phyloP scores from a whole-genome alignment of 1,140 invertebrate genomes.

The Diachasma alloeum region DNA sequence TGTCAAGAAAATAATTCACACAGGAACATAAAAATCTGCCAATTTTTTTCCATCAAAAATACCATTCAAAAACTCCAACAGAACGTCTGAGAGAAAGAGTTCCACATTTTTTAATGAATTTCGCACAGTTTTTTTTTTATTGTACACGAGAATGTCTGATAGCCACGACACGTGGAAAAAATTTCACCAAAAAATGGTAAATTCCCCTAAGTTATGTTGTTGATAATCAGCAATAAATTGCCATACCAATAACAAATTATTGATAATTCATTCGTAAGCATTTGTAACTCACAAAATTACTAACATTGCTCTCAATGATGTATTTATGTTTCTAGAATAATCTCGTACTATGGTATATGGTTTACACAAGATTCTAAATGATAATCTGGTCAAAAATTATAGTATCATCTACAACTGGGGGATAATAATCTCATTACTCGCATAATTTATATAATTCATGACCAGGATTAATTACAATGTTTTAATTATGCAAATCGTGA shows the following conservation, averaged over 20 bases:
- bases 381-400: not conserved
- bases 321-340: not conserved
- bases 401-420: not conserved
- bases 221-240: not conserved
- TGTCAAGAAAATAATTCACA: too few relatives aligned
- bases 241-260: not conserved
- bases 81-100: too few relatives aligned
- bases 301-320: not conserved
- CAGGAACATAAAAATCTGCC: too few relatives aligned
- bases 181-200: not conserved
- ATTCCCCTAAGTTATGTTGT: not conserved
- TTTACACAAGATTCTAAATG: not conserved
- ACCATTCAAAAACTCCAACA: too few relatives aligned
- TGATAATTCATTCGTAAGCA: not conserved
- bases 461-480: constrained; percentile 1
- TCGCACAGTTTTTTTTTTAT: too few relatives aligned
- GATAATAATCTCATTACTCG: not conserved
- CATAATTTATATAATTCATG: not conserved
- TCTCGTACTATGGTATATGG: not conserved
- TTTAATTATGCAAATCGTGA: not conserved
- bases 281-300: not conserved
- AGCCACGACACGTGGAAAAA: not conserved
- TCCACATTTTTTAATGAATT: too few relatives aligned
- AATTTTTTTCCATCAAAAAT: too few relatives aligned
- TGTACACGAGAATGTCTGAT: too few relatives aligned